Percentiles rank a stretch among this genome's conserved stretches.
phyloP scores from a whole-genome alignment of 2,113 vertebrate species.

The Phainopepla nitens region DNA sequence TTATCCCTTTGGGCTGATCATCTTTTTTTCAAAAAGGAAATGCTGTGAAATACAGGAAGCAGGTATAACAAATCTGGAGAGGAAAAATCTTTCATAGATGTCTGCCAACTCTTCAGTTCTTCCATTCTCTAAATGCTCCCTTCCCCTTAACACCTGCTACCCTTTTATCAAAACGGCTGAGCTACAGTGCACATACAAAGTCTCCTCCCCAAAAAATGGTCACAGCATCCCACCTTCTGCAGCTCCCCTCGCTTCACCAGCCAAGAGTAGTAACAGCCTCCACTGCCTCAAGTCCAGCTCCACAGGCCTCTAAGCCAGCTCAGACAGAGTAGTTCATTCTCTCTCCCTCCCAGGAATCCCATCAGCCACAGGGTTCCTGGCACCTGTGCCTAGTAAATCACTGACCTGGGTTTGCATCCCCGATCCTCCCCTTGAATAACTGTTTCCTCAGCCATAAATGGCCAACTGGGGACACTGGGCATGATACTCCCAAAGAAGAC shows the following conservation, averaged over 20 bases:
- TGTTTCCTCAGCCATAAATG: not conserved
- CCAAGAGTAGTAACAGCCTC: not conserved
- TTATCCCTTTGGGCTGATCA: not conserved
- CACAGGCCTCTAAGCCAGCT: not conserved
- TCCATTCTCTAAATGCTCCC: not conserved
- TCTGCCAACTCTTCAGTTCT: not conserved
- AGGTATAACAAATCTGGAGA: not conserved
- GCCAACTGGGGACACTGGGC: not conserved
- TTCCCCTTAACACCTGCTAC: not conserved
- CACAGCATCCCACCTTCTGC: not conserved
- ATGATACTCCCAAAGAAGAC: not conserved
- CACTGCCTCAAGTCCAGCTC: not conserved
- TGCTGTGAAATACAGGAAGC: not conserved
- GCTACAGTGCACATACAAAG: not conserved
- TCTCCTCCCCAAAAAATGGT: not conserved
- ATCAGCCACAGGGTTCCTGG: not conserved
- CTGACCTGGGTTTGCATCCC: not conserved
- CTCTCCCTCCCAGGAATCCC: not conserved
- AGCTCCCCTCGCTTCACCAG: rapidly evolving
- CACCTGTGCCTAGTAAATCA: not conserved
- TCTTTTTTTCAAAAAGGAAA: not conserved
- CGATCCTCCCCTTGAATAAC: not conserved
- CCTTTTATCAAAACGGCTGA: not conserved
- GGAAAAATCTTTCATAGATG: not conserved
- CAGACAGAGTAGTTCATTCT: not conserved